Conservation (phyloP, 2,113 vertebrate genomes). For the Oreochromis spilurus region DNA sequence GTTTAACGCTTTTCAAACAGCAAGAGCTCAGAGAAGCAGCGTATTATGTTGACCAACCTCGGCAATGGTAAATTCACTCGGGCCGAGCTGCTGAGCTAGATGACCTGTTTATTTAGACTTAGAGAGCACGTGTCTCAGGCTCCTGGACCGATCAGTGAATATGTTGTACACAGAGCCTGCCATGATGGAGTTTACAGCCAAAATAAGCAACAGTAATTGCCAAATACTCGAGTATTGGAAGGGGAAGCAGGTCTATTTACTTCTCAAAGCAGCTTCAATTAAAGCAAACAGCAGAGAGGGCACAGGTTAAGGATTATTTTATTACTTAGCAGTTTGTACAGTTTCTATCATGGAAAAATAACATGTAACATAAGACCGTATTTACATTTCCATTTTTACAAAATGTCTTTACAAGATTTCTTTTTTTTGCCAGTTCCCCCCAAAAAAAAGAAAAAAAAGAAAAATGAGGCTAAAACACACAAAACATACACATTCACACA, state of each 20-base stretch:
- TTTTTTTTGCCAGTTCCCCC: constrained; percentile 49
- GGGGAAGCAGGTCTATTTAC: constrained; percentile 40
- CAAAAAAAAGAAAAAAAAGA: background rate
- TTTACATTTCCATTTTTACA: constrained; percentile 93
- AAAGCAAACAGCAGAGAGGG: constrained; percentile 37
- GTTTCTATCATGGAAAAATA: constrained; percentile 83
- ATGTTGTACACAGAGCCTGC: constrained; percentile 29
- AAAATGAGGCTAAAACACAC: constrained; percentile 65
- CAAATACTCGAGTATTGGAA: constrained; percentile 30
- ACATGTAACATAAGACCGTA: constrained; percentile 81
- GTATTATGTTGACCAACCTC: constrained; percentile 18
- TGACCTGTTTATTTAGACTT: constrained; percentile 69
- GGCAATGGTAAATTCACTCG: constrained; percentile 8
- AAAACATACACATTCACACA: constrained; percentile 81
- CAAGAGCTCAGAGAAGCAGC: constrained; percentile 17
- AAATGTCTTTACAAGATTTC: constrained; percentile 82
- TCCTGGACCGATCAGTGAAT: constrained; percentile 48
- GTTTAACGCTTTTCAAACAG: constrained; percentile 32
- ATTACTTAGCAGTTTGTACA: constrained; percentile 93
- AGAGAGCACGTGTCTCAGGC: constrained; percentile 35
- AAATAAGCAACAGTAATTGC: constrained; percentile 60
- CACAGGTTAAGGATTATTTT: constrained; percentile 79
- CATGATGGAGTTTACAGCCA: constrained; percentile 48
- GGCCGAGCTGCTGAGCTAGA: constrained; percentile 34
- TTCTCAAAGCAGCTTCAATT: constrained; percentile 21